Percentiles rank a stretch among this genome's conserved stretches.
Evolutionary conservation across 2,113 vertebrate species (phyloP).

Genomic region (Azemiops feae): DNA sequence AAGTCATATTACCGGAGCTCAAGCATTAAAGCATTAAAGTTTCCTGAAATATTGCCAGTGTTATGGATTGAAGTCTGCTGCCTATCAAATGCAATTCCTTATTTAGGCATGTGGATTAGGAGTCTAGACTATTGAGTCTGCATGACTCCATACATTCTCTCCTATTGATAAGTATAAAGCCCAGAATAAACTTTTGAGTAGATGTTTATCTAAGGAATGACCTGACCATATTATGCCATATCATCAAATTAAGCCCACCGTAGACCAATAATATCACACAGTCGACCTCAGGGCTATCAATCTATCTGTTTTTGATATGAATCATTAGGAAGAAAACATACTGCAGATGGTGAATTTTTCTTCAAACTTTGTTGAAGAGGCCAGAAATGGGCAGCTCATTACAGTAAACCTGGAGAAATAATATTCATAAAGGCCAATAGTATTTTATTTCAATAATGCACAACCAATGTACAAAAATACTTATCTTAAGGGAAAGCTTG

Average conservation of each 20-base stretch:
- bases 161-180: not conserved
- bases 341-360: not conserved
- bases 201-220: not conserved
- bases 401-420: not conserved
- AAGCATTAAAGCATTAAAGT: constrained; percentile 5
- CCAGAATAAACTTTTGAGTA: not conserved
- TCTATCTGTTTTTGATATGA: not conserved
- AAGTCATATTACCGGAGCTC: not conserved
- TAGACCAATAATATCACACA: not conserved
- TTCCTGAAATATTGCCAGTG: constrained; percentile 5
- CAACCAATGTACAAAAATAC: not conserved
- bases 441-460: not conserved
- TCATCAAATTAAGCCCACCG: not conserved
- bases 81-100: not conserved
- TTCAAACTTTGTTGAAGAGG: not conserved
- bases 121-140: not conserved
- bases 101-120: not conserved
- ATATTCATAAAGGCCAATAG: not conserved
- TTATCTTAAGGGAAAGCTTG: not conserved
- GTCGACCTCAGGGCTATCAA: not conserved
- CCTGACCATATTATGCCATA: not conserved
- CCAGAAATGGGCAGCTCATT: not conserved
- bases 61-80: not conserved
- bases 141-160: not conserved
- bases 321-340: not conserved